A percentile compares a stretch with the other conserved stretches of the same genome.
Evolutionary conservation across 2,113 vertebrate species (phyloP).

Genomic region (Heterotilapia buettikoferi): DNA sequence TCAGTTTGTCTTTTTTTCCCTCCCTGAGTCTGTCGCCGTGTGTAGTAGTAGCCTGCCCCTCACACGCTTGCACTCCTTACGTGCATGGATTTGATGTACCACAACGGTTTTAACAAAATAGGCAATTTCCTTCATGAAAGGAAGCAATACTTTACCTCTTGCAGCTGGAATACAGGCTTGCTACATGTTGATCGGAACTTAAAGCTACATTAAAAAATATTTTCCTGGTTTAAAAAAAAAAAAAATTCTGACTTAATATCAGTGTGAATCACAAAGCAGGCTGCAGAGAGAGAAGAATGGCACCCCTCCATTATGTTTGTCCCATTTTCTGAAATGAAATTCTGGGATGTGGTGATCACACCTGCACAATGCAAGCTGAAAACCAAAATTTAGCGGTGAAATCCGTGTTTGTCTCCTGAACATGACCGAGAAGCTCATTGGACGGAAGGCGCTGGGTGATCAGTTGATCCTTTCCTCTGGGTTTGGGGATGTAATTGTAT

Average conservation of each 20-base stretch:
- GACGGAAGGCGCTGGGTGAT: neutral
- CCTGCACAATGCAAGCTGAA: neutral
- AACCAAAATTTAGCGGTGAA: neutral
- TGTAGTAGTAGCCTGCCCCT: neutral
- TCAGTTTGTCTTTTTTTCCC: neutral
- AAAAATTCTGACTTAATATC: neutral
- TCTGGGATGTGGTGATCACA: neutral
- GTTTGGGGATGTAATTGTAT: neutral
- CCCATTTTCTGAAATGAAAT: neutral
- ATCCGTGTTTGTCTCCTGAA: neutral
- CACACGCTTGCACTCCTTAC: neutral
- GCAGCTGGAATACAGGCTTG: neutral
- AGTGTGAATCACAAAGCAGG: neutral
- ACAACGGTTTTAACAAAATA: slow-evolving; percentile 43
- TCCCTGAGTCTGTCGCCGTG: slow-evolving; percentile 12
- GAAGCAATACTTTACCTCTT: slow-evolving; percentile 25
- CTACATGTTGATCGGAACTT: neutral
- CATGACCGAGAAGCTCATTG: neutral
- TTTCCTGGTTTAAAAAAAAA: neutral
- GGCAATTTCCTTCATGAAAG: slow-evolving; percentile 53
- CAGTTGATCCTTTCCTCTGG: neutral
- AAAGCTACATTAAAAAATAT: neutral
- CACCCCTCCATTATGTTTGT: neutral
- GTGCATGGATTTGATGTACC: slow-evolving; percentile 20
- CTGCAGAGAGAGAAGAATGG: neutral